Evolutionary conservation across 2,888 invertebrate genomes (phyloP).

Genomic region (Archips crataeganus): DNA sequence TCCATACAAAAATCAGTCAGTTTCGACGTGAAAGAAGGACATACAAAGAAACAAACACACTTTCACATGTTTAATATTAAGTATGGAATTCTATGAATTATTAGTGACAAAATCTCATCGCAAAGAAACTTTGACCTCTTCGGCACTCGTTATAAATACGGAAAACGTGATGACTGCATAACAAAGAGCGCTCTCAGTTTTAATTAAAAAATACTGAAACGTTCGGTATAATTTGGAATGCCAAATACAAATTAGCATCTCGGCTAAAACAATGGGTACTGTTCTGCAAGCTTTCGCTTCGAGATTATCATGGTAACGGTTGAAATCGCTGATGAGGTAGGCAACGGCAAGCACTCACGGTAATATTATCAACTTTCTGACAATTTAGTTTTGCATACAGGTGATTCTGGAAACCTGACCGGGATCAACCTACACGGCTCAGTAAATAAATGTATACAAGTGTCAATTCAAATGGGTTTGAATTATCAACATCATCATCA

Average conservation of each 20-base stretch:
- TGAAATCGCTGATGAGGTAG: constrained; percentile 1
- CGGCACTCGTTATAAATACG: not conserved
- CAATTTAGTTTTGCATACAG: not conserved
- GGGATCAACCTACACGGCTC: too few species aligned
- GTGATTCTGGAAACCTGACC: too few species aligned
- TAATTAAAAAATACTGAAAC: constrained; percentile 35
- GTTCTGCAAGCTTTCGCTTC: constrained; percentile 14
- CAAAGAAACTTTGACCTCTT: not conserved
- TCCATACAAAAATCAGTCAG: too few species aligned
- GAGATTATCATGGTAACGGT: not conserved
- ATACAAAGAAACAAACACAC: too few species aligned
- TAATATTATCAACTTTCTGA: not conserved
- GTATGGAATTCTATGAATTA: too few species aligned
- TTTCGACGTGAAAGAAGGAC: too few species aligned
- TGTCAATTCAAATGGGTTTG: too few species aligned
- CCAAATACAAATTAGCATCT: constrained; percentile 37
- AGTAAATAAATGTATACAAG: too few species aligned
- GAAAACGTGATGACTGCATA: not conserved
- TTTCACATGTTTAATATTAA: too few species aligned
- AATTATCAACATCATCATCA: too few species aligned
- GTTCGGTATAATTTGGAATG: constrained; percentile 24
- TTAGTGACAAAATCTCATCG: too few species aligned
- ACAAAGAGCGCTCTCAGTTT: constrained; percentile 8
- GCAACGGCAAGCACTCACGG: not conserved
- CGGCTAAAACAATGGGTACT: not conserved